Percentiles rank a stretch among this genome's conserved stretches.
Conservation (phyloP, 2,113 vertebrate species). For the Axis porcinus region DNA sequence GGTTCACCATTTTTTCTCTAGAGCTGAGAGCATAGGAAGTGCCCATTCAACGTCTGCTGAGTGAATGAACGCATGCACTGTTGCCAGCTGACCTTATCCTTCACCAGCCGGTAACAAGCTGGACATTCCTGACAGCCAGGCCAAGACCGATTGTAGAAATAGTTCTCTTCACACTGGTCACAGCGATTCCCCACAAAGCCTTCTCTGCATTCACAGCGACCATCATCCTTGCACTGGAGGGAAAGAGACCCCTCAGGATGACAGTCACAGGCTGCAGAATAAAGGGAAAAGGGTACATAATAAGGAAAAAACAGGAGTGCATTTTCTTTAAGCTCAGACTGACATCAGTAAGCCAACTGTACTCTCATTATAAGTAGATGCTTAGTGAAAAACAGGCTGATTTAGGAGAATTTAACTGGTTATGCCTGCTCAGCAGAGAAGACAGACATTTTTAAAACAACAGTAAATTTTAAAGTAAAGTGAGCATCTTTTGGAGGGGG, state of each 20-base stretch:
- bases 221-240: conserved; percentile 90
- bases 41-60: neutral
- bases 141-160: conserved; percentile 95
- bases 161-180: conserved; percentile 98
- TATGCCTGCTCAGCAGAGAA: neutral
- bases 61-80: no score
- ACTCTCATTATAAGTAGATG: neutral
- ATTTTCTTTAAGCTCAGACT: neutral
- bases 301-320: neutral
- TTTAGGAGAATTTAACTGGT: neutral
- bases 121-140: conserved; percentile 97
- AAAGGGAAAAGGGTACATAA: neutral
- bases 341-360: neutral
- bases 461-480: neutral
- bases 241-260: conserved; percentile 90
- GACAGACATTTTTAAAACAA: neutral
- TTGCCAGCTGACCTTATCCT: conserved; percentile 88
- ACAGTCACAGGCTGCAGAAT: conserved; percentile 91
- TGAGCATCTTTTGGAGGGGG: neutral
- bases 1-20: neutral
- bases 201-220: conserved; percentile 89
- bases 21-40: neutral
- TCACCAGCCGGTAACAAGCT: conserved; percentile 93
- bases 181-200: conserved; percentile 95
- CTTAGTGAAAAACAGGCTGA: neutral